These are phyloP conservation scores for Xenopus tropicalis DNA, from an alignment of 2,113 vertebrate species.

Conservation along the genomic window UCB_Xtro_10.0 CM004448.2:15406001-15406500, in stretches of 20 bases:
- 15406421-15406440: background rate
- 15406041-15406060: too few species aligned
- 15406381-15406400: background rate
- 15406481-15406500: too few species aligned
- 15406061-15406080: too few species aligned
- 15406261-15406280: background rate
- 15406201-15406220: background rate
- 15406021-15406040: too few species aligned
- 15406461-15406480: too few species aligned
- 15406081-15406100: too few species aligned
- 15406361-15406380: background rate
- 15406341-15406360: slow-evolving; percentile 6
- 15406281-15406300: slow-evolving; percentile 1
- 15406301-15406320: slow-evolving; percentile 6
- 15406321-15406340: slow-evolving; percentile 1
- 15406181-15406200: background rate
- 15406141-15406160: background rate
- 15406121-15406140: too few species aligned
- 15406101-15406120: too few species aligned
- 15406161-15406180: background rate
- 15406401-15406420: background rate
- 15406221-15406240: background rate
- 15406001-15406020: too few species aligned
- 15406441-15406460: too few species aligned
- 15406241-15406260: background rate